Conservation (phyloP, 2,113 vertebrate genomes). For the Heterocephalus glaber region DNA sequence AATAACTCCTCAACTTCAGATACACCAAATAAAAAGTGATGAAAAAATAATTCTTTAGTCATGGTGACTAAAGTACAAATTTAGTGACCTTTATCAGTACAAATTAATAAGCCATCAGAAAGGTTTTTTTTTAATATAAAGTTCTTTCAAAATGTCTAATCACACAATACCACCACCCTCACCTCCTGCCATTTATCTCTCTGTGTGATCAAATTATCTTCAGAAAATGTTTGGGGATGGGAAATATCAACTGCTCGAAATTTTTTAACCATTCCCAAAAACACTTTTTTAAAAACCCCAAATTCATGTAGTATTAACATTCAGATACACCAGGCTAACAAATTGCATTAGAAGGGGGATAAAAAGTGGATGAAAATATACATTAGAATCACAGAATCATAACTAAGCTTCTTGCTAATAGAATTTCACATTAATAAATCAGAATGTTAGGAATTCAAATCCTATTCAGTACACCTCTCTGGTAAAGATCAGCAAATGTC, state of each 20-base stretch:
- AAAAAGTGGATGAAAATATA: background rate
- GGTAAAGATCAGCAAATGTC: background rate
- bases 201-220: background rate
- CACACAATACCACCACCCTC: background rate
- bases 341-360: background rate
- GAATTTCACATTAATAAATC: background rate
- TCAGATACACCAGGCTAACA: background rate
- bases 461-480: background rate
- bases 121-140: slow-evolving; percentile 13
- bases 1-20: background rate
- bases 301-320: background rate
- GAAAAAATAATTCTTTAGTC: background rate
- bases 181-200: background rate
- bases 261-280: background rate
- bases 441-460: background rate
- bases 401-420: background rate
- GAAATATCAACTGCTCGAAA: background rate
- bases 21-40: background rate
- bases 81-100: background rate
- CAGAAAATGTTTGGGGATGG: background rate
- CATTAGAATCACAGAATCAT: background rate
- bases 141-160: slow-evolving; percentile 3
- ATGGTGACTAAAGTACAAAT: background rate
- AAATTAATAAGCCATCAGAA: background rate
- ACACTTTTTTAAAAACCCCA: background rate